Conservation (phyloP, 2,113 vertebrate species). For the Aspiorhynchus laticeps region DNA sequence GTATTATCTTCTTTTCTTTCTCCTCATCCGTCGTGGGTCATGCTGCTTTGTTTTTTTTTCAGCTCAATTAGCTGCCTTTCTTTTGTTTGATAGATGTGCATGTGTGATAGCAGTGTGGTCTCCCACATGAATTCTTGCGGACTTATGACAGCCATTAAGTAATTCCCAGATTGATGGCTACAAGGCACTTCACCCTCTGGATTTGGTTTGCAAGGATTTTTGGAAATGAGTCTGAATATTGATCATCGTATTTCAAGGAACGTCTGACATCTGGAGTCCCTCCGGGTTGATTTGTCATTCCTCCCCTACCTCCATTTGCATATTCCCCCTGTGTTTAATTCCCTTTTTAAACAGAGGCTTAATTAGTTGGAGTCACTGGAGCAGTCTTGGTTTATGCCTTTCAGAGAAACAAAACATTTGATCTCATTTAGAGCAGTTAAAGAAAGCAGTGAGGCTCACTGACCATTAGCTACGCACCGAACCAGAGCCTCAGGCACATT, state of each 20-base stretch:
- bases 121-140: constrained; percentile 56
- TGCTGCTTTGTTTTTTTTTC: constrained; percentile 25
- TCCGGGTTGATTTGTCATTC: constrained; percentile 48
- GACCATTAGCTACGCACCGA: constrained; percentile 53
- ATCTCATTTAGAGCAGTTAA: constrained; percentile 49
- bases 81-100: constrained; percentile 45
- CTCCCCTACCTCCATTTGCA: constrained; percentile 30
- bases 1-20: not conserved
- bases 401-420: constrained; percentile 54
- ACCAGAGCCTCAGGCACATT: constrained; percentile 25
- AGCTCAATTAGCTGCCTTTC: constrained; percentile 34
- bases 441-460: constrained; percentile 48
- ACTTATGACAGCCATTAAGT: constrained; percentile 65
- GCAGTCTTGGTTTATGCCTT: constrained; percentile 53
- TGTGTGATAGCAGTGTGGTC: constrained; percentile 13
- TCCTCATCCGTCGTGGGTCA: constrained; percentile 18
- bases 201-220: constrained; percentile 1
- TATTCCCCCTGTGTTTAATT: constrained; percentile 57
- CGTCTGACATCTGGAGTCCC: constrained; percentile 35
- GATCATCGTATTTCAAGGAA: constrained; percentile 38
- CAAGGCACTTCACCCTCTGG: constrained; percentile 39
- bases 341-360: constrained; percentile 54
- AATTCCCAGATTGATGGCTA: constrained; percentile 69
- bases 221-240: constrained; percentile 19
- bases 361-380: constrained; percentile 54